Conservation (phyloP, 2,888 invertebrate genomes). For the Dolichomitus sp. region DNA sequence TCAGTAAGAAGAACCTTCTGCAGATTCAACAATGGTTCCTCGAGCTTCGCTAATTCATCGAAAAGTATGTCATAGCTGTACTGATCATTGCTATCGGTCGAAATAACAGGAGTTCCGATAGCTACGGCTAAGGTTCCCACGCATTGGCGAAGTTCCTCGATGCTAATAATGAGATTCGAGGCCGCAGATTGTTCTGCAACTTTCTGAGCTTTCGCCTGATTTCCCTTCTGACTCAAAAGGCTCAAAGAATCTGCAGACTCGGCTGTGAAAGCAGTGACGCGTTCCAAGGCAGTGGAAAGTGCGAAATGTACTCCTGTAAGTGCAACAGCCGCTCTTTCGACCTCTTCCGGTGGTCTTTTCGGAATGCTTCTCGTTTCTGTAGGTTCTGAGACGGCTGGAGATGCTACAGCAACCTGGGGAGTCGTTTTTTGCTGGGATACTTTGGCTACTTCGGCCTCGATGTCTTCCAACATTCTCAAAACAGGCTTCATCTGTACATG, state of each 20-base stretch:
- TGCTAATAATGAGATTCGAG: constrained; percentile 70
- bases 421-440: constrained; percentile 63
- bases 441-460: constrained; percentile 75
- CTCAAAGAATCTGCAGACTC: constrained; percentile 28
- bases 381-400: not conserved
- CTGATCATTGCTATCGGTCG: constrained; percentile 66
- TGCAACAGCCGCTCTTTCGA: constrained; percentile 74
- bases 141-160: constrained; percentile 77
- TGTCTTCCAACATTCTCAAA: constrained; percentile 75
- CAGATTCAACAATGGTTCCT: constrained; percentile 76
- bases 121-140: constrained; percentile 77
- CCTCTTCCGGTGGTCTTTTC: constrained; percentile 66
- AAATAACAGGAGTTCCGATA: constrained; percentile 73
- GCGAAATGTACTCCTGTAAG: constrained; percentile 78
- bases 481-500: constrained; percentile 72
- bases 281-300: constrained; percentile 77
- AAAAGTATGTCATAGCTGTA: constrained; percentile 73
- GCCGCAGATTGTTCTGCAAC: constrained; percentile 52
- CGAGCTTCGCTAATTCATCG: constrained; percentile 75
- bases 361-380: constrained; percentile 50
- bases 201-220: not conserved
- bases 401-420: not conserved
- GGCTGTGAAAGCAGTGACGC: not conserved
- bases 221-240: not conserved
- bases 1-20: constrained; percentile 78